phyloP scores from a whole-genome alignment of 2,888 invertebrate genomes.

The Tetragonula carbonaria region DNA sequence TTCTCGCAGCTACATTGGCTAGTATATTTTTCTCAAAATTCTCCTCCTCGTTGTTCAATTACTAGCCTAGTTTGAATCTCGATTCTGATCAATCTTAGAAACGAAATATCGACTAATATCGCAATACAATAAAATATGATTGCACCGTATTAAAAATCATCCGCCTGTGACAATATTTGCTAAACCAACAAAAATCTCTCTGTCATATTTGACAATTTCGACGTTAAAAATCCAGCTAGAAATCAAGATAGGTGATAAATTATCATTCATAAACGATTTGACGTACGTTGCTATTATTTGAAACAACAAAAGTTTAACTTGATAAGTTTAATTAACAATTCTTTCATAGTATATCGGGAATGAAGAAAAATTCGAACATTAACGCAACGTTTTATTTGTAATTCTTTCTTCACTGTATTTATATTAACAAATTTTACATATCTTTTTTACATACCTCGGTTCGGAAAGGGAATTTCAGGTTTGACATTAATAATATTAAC shows the following conservation, averaged over 20 bases:
- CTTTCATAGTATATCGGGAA: neutral
- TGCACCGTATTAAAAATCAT: neutral
- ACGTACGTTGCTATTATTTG: neutral
- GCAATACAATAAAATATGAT: rapidly evolving
- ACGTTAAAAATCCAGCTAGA: neutral
- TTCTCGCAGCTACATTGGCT: neutral
- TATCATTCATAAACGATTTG: neutral
- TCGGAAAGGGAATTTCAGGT: no score
- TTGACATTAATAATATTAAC: no score
- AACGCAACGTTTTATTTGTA: no score
- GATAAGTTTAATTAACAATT: no score
- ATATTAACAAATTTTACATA: no score
- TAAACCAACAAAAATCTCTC: neutral
- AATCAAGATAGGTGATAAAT: neutral
- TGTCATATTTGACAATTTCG: neutral
- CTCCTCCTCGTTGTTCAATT: neutral
- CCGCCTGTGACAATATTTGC: neutral
- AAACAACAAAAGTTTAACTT: neutral
- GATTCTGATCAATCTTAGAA: rapidly evolving
- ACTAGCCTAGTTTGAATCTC: neutral
- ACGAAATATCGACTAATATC: neutral
- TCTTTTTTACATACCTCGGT: no score
- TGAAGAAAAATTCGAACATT: neutral
- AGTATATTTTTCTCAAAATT: neutral
- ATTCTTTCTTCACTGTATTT: no score